These are phyloP conservation scores for Amphiprion clarkii DNA, from an alignment of 2,797 vertebrate genomes.

Conservation along the genomic window DNA sequence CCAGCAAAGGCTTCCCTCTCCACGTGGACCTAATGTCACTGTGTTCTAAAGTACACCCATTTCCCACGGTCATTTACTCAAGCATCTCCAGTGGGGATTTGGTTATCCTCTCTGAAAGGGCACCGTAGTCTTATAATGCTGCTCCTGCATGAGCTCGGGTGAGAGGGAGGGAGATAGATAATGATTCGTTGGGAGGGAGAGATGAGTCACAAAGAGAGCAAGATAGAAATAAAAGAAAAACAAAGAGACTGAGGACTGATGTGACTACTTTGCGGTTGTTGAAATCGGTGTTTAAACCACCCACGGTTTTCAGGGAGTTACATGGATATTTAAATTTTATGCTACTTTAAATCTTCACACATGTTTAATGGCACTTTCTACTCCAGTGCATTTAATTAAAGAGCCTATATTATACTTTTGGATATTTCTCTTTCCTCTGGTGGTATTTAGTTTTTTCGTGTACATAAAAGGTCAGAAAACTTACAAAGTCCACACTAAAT, in stretches of 20 bases:
- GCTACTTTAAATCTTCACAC: background rate
- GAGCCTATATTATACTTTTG: background rate
- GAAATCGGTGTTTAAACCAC: too few relatives aligned
- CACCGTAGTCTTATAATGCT: constrained; percentile 59
- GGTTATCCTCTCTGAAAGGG: constrained; percentile 73
- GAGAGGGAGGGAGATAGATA: constrained; percentile 44
- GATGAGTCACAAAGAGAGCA: constrained; percentile 12
- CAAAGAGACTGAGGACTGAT: constrained; percentile 18
- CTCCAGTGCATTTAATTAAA: background rate
- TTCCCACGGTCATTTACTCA: constrained; percentile 80
- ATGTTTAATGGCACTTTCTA: background rate
- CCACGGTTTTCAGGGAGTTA: background rate
- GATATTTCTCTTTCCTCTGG: too few relatives aligned
- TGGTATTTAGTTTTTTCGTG: too few relatives aligned
- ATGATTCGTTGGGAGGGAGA: constrained; percentile 57
- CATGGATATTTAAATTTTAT: background rate
- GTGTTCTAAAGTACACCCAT: constrained; percentile 71
- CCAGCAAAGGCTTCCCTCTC: constrained; percentile 64
- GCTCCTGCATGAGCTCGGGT: constrained; percentile 23
- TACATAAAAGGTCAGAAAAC: too few relatives aligned
- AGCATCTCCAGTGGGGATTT: constrained; percentile 74
- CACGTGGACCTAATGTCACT: constrained; percentile 72
- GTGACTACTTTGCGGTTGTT: background rate
- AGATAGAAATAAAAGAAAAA: background rate
- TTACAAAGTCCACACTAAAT: too few relatives aligned